Evolutionary conservation across 2,888 invertebrate genomes (phyloP), one percentile per base, ranked within the genome.

Genomic region (Phyto melanocephala): DNA sequence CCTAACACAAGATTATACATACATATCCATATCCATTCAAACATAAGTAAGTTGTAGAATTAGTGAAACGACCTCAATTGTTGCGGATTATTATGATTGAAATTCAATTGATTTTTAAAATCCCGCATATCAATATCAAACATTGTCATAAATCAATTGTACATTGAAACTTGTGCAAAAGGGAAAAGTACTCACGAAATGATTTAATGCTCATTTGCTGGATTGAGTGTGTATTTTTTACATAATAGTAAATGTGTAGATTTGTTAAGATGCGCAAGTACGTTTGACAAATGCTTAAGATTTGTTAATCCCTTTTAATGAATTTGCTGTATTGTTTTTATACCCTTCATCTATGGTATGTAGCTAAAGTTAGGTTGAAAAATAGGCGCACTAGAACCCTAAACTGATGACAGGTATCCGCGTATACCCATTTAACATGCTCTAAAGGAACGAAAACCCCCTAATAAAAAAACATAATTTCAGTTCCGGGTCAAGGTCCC

Each of bases 21-120:
- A 45, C 56, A n/a, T n/a, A n/a, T 37, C 28, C 20, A 45, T 15
- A 40, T 54, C 15, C 37, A 6, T 52, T 10, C 11, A 56, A 28
- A 47, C 28, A 2, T 33, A 47, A 24, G 24, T 45, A 63, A 74
- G 52, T 17, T 45, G 67, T 8, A 17, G 67, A 60, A 72, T 79
- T 72, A 79, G 71, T 72, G 52, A 58, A 79, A 74, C 79, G 67
- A 79, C 79, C 79, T 82, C 78, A 79, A 82, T 82, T 79, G 79
- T 40, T 76, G 65, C 75, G 75, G 79, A 82, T 82, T 82, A 82
- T 75, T 71, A 62, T 75, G 82, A 82, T 79, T 81, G 79, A 74
- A 79, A 58, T 72, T 79, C 79, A 79, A 79, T 79, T 79, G 79
- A 74, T 79, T 72, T 78, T 58, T 65, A 50, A 50, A 60, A 24